Conservation (phyloP, 2,113 vertebrate genomes). For the Sterrhoptilus dennistouni region DNA sequence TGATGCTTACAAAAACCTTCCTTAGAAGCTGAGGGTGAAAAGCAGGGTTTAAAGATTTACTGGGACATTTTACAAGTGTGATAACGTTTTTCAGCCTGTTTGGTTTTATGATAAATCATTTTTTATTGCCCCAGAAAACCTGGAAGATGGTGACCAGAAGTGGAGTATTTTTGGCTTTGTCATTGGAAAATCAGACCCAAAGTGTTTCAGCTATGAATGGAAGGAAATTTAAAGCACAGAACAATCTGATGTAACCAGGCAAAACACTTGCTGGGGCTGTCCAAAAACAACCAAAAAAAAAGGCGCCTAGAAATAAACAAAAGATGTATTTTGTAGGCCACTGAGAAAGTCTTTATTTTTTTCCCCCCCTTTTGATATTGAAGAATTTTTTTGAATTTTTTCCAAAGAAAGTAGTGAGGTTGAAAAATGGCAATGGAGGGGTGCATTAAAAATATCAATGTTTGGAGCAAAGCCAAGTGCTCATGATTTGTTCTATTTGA, state of each 20-base stretch:
- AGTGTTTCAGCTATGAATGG: constrained; percentile 27
- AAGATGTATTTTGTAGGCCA: not conserved
- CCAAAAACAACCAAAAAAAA: not conserved
- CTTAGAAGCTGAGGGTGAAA: constrained; percentile 19
- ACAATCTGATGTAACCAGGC: constrained; percentile 15
- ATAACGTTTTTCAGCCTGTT: constrained; percentile 42
- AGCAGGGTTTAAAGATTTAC: constrained; percentile 20
- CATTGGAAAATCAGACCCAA: constrained; percentile 35
- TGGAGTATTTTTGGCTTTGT: constrained; percentile 21
- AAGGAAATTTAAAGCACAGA: constrained; percentile 42
- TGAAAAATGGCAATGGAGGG: not conserved
- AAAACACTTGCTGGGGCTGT: constrained; percentile 19
- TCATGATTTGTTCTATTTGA: not conserved
- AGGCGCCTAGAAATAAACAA: constrained; percentile 25
- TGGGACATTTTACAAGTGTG: constrained; percentile 43
- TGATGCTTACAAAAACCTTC: not conserved
- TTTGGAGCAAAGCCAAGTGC: constrained; percentile 16
- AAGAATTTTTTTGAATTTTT: not conserved
- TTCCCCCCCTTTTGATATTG: not conserved
- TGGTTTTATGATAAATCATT: constrained; percentile 9
- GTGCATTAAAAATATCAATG: not conserved
- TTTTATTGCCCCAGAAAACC: constrained; percentile 44
- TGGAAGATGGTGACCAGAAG: constrained; percentile 43
- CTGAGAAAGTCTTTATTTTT: not conserved
- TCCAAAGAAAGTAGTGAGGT: not conserved